These are phyloP conservation scores for Plecotus auritus DNA, from an alignment of 2,113 vertebrate genomes.

Conservation along the genomic window DNA sequence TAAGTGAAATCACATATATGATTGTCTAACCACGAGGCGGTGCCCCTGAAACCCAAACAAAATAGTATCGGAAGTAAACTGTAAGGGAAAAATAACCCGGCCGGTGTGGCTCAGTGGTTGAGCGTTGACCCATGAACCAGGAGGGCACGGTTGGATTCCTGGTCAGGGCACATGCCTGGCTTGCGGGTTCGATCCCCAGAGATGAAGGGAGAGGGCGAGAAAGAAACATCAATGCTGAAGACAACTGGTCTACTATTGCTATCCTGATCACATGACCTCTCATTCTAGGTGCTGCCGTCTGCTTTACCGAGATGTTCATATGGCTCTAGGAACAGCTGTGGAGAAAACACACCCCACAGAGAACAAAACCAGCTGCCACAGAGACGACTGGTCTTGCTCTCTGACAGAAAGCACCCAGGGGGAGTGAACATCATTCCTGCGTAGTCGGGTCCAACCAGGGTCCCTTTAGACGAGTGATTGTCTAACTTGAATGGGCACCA, in stretches of 20 bases:
- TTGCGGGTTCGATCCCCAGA: too few relatives aligned
- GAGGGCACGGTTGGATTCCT: too few relatives aligned
- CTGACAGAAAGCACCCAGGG: not conserved
- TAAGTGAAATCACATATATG: not conserved
- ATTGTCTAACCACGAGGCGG: not conserved
- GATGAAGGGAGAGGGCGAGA: too few relatives aligned
- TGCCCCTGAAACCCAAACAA: not conserved
- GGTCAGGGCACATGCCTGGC: too few relatives aligned
- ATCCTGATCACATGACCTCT: not conserved
- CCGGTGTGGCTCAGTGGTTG: too few relatives aligned
- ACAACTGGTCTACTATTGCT: rapidly evolving
- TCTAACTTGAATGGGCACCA: not conserved
- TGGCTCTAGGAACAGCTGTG: not conserved
- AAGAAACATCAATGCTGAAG: too few relatives aligned
- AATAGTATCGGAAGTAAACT: not conserved
- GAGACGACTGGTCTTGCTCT: not conserved
- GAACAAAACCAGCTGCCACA: not conserved
- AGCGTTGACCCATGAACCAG: too few relatives aligned
- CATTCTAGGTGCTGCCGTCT: not conserved
- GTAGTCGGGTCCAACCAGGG: not conserved
- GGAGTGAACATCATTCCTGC: not conserved
- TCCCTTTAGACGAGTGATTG: not conserved
- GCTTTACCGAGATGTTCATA: not conserved
- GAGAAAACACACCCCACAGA: not conserved
- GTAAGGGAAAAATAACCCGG: not conserved